phyloP scores from a whole-genome alignment of 2,888 invertebrate genomes.

The Brachypterus glaber region DNA sequence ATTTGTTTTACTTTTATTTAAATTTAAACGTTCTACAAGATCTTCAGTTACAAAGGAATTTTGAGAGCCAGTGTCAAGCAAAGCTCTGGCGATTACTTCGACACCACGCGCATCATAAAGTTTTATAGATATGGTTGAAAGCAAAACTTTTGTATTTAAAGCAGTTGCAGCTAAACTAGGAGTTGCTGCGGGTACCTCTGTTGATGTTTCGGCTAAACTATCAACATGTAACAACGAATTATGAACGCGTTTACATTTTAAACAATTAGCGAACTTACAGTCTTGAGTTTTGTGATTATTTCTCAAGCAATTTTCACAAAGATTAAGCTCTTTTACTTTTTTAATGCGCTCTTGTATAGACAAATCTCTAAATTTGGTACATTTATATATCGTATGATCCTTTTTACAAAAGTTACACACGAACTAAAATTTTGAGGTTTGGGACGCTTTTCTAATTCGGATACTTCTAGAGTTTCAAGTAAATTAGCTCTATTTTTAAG shows the following conservation, averaged over 20 bases:
- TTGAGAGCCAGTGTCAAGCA: constrained; percentile 1
- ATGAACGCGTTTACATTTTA: background rate
- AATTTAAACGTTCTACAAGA: no score
- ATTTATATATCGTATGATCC: background rate
- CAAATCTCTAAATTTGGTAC: background rate
- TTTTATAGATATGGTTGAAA: background rate
- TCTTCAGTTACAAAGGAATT: background rate
- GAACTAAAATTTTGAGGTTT: no score
- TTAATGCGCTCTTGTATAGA: background rate
- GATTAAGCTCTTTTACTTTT: background rate
- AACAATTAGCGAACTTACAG: background rate
- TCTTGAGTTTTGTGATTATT: background rate
- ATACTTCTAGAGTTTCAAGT: background rate
- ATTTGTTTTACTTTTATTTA: background rate
- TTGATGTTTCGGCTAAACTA: background rate
- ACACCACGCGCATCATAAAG: background rate
- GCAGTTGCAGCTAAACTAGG: no score
- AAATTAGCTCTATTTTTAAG: background rate
- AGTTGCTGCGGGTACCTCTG: no score
- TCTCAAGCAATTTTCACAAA: background rate
- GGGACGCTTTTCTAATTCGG: background rate
- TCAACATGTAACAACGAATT: background rate
- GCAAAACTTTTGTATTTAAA: background rate
- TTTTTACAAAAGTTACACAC: constrained; percentile 2
- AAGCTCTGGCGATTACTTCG: background rate